Percentiles rank a stretch among this genome's conserved stretches.
These are phyloP conservation scores for Salarias fasciatus DNA, from an alignment of 2,797 vertebrate species.

Conservation along the genomic window DNA sequence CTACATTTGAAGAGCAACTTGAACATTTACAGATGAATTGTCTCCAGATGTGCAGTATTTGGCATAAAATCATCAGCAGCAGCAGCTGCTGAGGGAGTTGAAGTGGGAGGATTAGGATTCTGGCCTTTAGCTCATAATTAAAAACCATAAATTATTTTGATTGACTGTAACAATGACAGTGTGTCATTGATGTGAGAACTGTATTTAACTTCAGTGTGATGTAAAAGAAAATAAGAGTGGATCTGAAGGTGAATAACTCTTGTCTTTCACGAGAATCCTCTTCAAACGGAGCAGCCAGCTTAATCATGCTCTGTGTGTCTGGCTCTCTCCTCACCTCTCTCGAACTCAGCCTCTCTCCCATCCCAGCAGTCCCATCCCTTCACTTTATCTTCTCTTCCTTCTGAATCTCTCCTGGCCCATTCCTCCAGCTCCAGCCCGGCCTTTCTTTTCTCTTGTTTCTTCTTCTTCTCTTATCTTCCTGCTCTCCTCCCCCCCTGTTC, in stretches of 20 bases:
- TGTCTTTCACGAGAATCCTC: slow-evolving; percentile 25
- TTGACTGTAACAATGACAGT: not conserved
- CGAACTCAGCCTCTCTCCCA: slow-evolving; percentile 22
- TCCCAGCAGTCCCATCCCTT: slow-evolving; percentile 33
- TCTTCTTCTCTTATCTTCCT: slow-evolving; percentile 27
- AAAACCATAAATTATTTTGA: too few species aligned
- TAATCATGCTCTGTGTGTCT: slow-evolving; percentile 16
- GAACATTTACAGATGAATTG: too few species aligned
- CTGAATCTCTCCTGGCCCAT: slow-evolving; percentile 33
- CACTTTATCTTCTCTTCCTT: slow-evolving; percentile 36
- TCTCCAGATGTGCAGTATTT: too few species aligned
- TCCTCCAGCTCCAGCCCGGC: slow-evolving; percentile 14
- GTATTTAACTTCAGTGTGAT: not conserved
- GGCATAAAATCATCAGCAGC: too few species aligned
- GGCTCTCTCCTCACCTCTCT: slow-evolving; percentile 24
- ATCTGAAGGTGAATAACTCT: slow-evolving; percentile 11
- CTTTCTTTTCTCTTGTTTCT: slow-evolving; percentile 21
- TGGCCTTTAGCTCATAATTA: too few species aligned
- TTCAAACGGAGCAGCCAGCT: slow-evolving; percentile 27
- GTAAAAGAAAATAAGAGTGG: slow-evolving; percentile 12
- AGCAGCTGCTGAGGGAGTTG: too few species aligned
- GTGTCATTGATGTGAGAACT: not conserved
- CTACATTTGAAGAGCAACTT: too few species aligned
- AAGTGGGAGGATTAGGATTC: too few species aligned
- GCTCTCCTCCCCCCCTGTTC: slow-evolving; percentile 22